Base-by-base conservation (phyloP, 2,797 vertebrate species). In the Alouatta caraya region DNA sequence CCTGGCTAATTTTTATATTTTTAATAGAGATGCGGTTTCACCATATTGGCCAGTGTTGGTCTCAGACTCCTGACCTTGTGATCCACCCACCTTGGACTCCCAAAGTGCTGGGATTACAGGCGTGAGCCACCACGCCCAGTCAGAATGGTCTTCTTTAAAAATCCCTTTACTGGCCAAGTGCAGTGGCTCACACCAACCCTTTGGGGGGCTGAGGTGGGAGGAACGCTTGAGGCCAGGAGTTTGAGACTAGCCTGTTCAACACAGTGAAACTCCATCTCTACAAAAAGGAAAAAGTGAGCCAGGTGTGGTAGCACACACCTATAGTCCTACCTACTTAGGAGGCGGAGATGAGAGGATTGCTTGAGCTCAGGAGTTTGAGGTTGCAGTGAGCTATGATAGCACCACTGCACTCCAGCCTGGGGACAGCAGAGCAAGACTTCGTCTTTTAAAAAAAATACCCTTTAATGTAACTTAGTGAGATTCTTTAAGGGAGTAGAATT, bases 81-180 rank as follows among this genome's bases (percentile, higher is more conserved):
- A 22, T 55, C 52, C 19, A 55, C 21, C 52, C 21, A 22, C 52
- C 52, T 55, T 55, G 52, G 52, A 8, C 52, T 55, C 52, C 52
- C 52, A 55, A 22, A 55, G 52, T 55, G 52, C 52, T 55, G 21
- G 52, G 52, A 55, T 55, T 55, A 55, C 52, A 55, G 52, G 52
- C 7, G 2, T 55, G 52, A 55, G 52, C 52, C 52, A 55, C 7
- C 0, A 0, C 8, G 1, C 21, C 52, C 2, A 0, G 14, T 8
- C 52, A 22, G 28, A 24, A 30, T 2, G 10, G 7, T 64, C 39
- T 37, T 50, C 39, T 75, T 70, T n/a, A 37, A 86, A 93, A 64
- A 42, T 19, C 64, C 17, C 15, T 82, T 50, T 26, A 10, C 13
- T 21, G 17, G 48, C 78, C 48, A 13, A 33, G 78, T 1, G 19